These are phyloP conservation scores for Actinernus sp. DNA, from an alignment of 92 coral and sea anemone genomes.

Conservation along the genomic window DNA sequence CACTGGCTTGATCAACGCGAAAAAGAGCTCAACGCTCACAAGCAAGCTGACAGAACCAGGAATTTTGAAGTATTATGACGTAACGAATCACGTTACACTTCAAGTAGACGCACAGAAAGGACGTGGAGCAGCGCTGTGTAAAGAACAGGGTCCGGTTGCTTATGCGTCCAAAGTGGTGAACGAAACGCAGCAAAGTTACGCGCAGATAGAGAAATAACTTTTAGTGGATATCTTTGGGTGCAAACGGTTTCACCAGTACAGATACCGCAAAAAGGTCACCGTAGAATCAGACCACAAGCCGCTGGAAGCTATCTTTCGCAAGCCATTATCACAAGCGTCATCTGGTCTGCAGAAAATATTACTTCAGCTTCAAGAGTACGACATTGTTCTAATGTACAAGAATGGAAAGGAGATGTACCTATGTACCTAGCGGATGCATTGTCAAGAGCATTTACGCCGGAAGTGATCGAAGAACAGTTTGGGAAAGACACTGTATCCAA, in stretches of 20 bases:
- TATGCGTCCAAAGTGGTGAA: slow-evolving; percentile 42
- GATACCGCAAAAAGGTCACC: slow-evolving; percentile 33
- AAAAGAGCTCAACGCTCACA: slow-evolving; percentile 45
- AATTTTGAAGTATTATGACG: slow-evolving; percentile 57
- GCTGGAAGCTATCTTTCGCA: too few species aligned
- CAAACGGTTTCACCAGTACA: too few species aligned
- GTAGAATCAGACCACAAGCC: too few species aligned
- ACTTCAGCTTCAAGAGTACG: slow-evolving; percentile 45
- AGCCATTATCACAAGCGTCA: too few species aligned
- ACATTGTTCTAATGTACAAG: slow-evolving; percentile 18
- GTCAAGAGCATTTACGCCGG: slow-evolving; percentile 56
- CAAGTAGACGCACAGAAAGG: slow-evolving; percentile 42
- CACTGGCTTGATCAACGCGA: too few species aligned
- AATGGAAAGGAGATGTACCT: slow-evolving; percentile 42
- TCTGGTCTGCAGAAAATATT: too few species aligned
- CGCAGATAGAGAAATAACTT: slow-evolving; percentile 53
- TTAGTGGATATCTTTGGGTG: slow-evolving; percentile 38
- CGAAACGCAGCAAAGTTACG: slow-evolving; percentile 9
- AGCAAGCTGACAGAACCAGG: slow-evolving; percentile 33
- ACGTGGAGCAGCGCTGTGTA: slow-evolving; percentile 12
- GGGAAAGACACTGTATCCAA: slow-evolving; percentile 44
- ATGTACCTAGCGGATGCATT: slow-evolving; percentile 50
- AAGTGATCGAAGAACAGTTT: slow-evolving; percentile 30
- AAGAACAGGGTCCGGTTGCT: too few species aligned
- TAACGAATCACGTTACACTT: slow-evolving; percentile 23